These are phyloP conservation scores for Spodoptera frugiperda DNA, from an alignment of 1,140 invertebrate genomes.

Conservation along the genomic window DNA sequence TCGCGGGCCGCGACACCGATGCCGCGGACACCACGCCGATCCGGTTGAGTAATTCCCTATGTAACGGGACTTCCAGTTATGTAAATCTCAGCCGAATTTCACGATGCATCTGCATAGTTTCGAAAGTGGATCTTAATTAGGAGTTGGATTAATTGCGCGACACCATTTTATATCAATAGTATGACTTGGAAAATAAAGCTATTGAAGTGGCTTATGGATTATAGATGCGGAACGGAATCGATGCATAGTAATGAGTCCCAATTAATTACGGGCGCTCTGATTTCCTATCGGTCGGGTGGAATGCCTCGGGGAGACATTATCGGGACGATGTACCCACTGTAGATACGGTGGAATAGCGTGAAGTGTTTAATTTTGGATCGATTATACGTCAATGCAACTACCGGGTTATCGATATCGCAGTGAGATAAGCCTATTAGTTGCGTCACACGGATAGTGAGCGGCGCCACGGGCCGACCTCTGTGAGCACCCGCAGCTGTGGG, in stretches of 20 bases:
- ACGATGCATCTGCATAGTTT: slow-evolving; percentile 67
- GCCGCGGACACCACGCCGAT: slow-evolving; percentile 57
- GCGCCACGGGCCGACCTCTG: slow-evolving; percentile 43
- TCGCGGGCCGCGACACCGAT: slow-evolving; percentile 37
- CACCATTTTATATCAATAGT: slow-evolving; percentile 45
- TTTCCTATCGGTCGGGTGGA: slow-evolving; percentile 52
- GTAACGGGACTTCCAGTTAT: slow-evolving; percentile 84
- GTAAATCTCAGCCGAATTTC: slow-evolving; percentile 83
- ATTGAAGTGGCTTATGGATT: slow-evolving; percentile 51
- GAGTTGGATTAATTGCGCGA: slow-evolving; percentile 51
- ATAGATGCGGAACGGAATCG: slow-evolving; percentile 50
- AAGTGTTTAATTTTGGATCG: slow-evolving; percentile 48
- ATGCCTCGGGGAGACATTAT: slow-evolving; percentile 54
- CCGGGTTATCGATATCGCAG: slow-evolving; percentile 55
- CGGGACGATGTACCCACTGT: slow-evolving; percentile 38
- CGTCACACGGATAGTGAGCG: slow-evolving; percentile 37
- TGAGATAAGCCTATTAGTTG: slow-evolving; percentile 54
- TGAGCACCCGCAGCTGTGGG: slow-evolving; percentile 52
- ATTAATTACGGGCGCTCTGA: slow-evolving; percentile 49
- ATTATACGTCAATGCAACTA: slow-evolving; percentile 55
- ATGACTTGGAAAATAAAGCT: slow-evolving; percentile 34
- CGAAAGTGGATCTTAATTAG: slow-evolving; percentile 74
- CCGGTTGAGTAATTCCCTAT: slow-evolving; percentile 81
- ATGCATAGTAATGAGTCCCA: slow-evolving; percentile 52
- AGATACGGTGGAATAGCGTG: slow-evolving; percentile 18